Evolutionary conservation across 2,113 vertebrate species (phyloP), one percentile per base, ranked within the genome.

Genomic region (Rhabdornis inornatus): DNA sequence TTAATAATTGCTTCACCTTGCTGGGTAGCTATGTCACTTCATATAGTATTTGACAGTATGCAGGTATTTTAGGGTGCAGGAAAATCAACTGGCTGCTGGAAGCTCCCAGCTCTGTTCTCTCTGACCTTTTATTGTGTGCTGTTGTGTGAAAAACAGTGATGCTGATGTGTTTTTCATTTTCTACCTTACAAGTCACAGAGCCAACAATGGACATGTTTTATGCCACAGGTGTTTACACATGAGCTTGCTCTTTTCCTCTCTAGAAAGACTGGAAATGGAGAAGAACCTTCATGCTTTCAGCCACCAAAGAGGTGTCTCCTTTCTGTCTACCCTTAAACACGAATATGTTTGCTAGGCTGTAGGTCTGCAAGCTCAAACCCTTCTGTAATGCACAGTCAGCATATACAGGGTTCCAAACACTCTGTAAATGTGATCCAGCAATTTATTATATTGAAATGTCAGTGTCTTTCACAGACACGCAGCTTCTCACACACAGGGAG

Each of bases 211-310:
- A 64, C 21, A 50, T 3, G n/a, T 84, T 90, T 30, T 4, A 35
- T 11, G 1, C 15, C 25, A 22, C 0, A 0, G 25, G 3, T 30
- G 2, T 22, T 10, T 22, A 47, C 20, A 69, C 22, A 33, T 5
- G 12, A 28, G 30, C 37, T 94, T 83, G 35, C 28, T 89, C 39
- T 81, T 49, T 60, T 80, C 55, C 21, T 40, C 3, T 49, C 52
- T 42, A 28, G 33, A 70, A 57, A 61, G 14, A 21, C 11, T 66
- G 42, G 27, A 45, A 35, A 30, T 4, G 35, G 22, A 66, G 23
- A 44, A 45, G 14, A 31, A 37, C 78, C 35, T 60, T 72, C 17
- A 20, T 20, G 24, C n/a, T 91, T 87, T 47, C 63, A 80, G 49
- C 27, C 60, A 55, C 28, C 24, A 20, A 31, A 49, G 28, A 83